phyloP scores from a whole-genome alignment of 2,113 vertebrate species.

The Misgurnus anguillicaudatus region DNA sequence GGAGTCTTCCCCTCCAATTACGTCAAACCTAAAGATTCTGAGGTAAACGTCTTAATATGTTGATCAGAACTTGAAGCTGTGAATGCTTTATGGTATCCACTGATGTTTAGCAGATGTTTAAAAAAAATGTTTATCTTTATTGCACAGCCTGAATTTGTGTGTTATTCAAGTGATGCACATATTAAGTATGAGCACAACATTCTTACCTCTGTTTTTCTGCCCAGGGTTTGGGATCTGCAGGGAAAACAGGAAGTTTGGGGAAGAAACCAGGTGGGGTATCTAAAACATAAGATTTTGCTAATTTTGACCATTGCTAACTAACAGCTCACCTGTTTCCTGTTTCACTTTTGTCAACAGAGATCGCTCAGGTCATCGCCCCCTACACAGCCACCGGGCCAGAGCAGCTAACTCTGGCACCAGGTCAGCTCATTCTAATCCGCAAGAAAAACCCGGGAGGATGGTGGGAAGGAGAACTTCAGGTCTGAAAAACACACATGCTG shows the following conservation, averaged over 20 bases:
- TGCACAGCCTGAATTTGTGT: not conserved
- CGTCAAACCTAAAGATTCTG: constrained; percentile 93
- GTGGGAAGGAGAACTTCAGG: constrained; percentile 99
- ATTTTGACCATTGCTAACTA: not conserved
- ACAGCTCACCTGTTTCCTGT: not conserved
- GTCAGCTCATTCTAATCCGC: constrained; percentile 95
- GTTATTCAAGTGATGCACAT: not conserved
- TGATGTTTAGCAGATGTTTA: no score
- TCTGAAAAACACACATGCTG: constrained; percentile 60
- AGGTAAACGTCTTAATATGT: constrained; percentile 71
- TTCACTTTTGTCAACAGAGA: constrained; percentile 76
- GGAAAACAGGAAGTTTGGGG: constrained; percentile 94
- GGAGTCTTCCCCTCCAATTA: constrained; percentile 99
- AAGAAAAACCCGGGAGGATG: constrained; percentile 99
- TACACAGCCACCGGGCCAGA: constrained; percentile 93
- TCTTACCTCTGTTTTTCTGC: constrained; percentile 1
- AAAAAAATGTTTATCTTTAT: not conserved
- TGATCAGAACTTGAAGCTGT: not conserved
- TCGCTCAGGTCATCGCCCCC: constrained; percentile 95
- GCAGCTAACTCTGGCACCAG: constrained; percentile 94
- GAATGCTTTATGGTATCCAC: not conserved
- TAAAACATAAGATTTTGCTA: no score
- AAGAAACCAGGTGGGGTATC: constrained; percentile 92
- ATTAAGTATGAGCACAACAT: not conserved
- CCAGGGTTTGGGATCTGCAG: constrained; percentile 87